Percentiles rank a stretch among this genome's conserved stretches.
Evolutionary conservation across 2,888 invertebrate genomes (phyloP).

Genomic region (Catotricha subobsoleta): DNA sequence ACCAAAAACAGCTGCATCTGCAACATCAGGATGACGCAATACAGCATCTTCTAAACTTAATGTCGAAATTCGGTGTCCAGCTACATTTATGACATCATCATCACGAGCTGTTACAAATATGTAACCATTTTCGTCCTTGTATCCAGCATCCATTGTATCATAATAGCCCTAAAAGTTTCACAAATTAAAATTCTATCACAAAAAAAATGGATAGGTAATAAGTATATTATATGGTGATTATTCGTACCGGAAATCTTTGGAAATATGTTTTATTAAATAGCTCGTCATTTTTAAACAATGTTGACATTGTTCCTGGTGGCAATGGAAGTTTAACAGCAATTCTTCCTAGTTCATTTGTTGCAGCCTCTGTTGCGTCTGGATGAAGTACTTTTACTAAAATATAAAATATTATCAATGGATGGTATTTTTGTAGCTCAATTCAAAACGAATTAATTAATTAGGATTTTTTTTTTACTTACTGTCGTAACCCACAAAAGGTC

Average conservation of each 20-base stretch:
- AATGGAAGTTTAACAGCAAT: conserved; percentile 70
- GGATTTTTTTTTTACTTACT: conserved; percentile 32
- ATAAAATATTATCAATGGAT: too few species aligned
- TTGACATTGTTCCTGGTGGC: conserved; percentile 75
- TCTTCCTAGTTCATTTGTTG: conserved; percentile 57
- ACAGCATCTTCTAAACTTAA: conserved; percentile 81
- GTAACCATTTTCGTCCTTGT: conserved; percentile 63
- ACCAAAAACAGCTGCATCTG: conserved; percentile 77
- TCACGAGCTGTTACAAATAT: conserved; percentile 79
- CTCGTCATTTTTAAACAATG: conserved; percentile 64
- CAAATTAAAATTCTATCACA: too few species aligned
- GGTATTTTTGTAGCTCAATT: neutral
- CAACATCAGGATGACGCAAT: conserved; percentile 65
- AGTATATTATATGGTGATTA: too few species aligned
- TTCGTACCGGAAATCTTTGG: conserved; percentile 61
- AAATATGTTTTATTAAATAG: conserved; percentile 70
- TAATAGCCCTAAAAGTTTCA: conserved; percentile 37
- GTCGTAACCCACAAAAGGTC: conserved; percentile 77
- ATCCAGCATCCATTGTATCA: conserved; percentile 91
- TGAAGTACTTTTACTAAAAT: conserved; percentile 44
- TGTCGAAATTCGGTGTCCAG: conserved; percentile 80
- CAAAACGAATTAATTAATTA: neutral
- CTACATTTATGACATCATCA: conserved; percentile 87
- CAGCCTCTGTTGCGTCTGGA: conserved; percentile 50
- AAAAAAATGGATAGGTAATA: too few species aligned